Base-by-base conservation (phyloP, 2,113 vertebrate species). In the Caranx ignobilis region DNA sequence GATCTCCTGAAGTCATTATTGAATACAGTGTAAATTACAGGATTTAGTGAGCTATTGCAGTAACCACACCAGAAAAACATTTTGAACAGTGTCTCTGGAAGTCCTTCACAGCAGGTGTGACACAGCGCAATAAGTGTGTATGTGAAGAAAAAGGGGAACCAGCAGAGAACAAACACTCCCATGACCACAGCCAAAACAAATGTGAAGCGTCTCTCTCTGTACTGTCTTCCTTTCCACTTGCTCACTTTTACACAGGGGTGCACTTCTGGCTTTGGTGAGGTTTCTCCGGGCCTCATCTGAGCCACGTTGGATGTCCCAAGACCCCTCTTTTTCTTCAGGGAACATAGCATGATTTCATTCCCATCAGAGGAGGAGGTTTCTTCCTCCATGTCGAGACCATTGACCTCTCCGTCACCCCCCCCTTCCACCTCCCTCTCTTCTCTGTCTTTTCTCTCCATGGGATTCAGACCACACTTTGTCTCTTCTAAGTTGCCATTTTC, bases 71-170 rank as follows among this genome's bases (percentile, higher is more conserved):
- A 98, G 95, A 98, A 98, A 87, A 98, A 98, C 90, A 97, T 96
- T 56, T 97, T 97, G 94, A 98, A 98, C 85, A 98, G 89, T 11
- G 93, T 96, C 65, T 71, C 73, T 0, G 97, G 97, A 90, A 97
- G 39, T 41, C 39, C 39, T 41, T 41, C 95, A 0, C 75, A 82
- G 92, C 96, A 96, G 81, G 81, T 76, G 70, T 90, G 79, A 48
- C 96, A 98, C 75, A 98, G 76, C 0, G 96, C 96, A 0, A 0
- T 95, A 75, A 98, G 96, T 0, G 96, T 96, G 92, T 98, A 98
- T 3, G 97, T 98, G 90, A 98, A 98, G 91, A 98, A 98, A 93
- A 98, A 98, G 48, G 97, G 97, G 84, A 98, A 98, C 97, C 97
- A 98, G 89, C 97, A 98, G 77, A 97, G 93, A 84, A 98, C 97